Evolutionary conservation across 2,113 vertebrate species (phyloP), one percentile per base, ranked within the genome.

Genomic region (Prunella himalayana): DNA sequence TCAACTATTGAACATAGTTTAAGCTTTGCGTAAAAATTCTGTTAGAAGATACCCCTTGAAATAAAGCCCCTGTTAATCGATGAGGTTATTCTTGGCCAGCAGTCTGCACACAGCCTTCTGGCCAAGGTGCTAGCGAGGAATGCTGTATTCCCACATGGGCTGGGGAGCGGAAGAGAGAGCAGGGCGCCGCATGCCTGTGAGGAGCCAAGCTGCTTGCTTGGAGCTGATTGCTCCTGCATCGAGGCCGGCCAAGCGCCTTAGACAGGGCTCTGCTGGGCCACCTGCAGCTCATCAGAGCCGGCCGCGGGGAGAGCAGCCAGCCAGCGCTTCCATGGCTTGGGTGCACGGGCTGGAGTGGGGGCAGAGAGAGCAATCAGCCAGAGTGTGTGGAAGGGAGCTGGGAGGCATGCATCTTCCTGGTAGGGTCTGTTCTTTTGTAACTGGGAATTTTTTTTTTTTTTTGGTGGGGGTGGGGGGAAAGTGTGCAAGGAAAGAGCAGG

Each of bases 81-180:
- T 95, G 87, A 92, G 88, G 69, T 94, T 92, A 49, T 93, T 83
- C 23, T 90, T 96, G 90, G 81, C 84, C 72, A 54, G 87, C 64
- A 69, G 42, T 72, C 10, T 0, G 10, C 53, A 21, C 47, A 12
- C 4, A 57, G 89, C 65, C 88, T 82, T 78, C 86, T 95, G 92
- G 81, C 87, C 86, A 68, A 96, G 93, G 91, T 94, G 96, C 78
- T 80, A 37, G 87, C n/a, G 9, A 86, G 70, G 85, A 91, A 65
- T 90, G 85, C 61, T 44, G 44, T 61, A 51, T 77, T 92, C 94
- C 80, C 83, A 0, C 41, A 15, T 2, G 73, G 35, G 2, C 22
- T 21, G 57, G 50, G 45, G 71, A 77, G 78, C 8, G 33, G 95
- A 85, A 78, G 65, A 18, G 79, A 19, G 82, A 86, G 84, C 75